Evolutionary conservation across 2,888 invertebrate genomes (phyloP), one percentile per base, ranked within the genome.

Genomic region (Apamea epomidion): DNA sequence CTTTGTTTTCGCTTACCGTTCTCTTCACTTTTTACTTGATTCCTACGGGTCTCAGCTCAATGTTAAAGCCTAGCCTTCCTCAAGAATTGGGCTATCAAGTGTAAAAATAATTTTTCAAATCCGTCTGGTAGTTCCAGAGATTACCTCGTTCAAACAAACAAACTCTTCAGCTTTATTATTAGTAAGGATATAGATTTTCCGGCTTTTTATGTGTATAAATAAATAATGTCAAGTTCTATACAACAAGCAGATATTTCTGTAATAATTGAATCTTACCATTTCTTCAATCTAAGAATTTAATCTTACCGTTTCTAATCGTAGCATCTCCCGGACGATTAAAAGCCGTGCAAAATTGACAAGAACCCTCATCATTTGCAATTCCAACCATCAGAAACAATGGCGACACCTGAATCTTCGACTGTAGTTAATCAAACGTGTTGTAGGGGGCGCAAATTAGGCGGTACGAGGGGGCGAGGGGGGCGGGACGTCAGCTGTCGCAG

Each of bases 401-500:
- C 60, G 32, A 73, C 87, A 85, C 85, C 85, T 85, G 85, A 73
- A 87, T 88, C 84, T 74, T 73, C 71, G 76, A 73, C 58, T 79
- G 72, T 74, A 76, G 80, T 81, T 84, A 77, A 85, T 87, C 87
- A 85, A 77, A 85, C 73, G 81, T 70, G 65, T 70, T 78, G 86
- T 73, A 78, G 65, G 80, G 81, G 80, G 68, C 67, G 78, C 76
- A 82, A 87, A 82, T 87, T 87, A 88, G 81, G 76, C 72, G 77
- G 60, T 62, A 6, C n/a, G 42, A 14, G 76, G 60, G 37, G 75
- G 42, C n/a, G 71, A 0, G 10, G 64, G 67, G 81, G 68, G 69
- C 68, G 74, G 67, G 84, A 68, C 72, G 80, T 87, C 87, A 87
- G 87, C 87, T 89, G 87, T 88, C 89, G 78, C 84, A 58, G 74